Evolutionary conservation across 2,888 invertebrate genomes (phyloP).

Genomic region (Rhagonycha lutea): DNA sequence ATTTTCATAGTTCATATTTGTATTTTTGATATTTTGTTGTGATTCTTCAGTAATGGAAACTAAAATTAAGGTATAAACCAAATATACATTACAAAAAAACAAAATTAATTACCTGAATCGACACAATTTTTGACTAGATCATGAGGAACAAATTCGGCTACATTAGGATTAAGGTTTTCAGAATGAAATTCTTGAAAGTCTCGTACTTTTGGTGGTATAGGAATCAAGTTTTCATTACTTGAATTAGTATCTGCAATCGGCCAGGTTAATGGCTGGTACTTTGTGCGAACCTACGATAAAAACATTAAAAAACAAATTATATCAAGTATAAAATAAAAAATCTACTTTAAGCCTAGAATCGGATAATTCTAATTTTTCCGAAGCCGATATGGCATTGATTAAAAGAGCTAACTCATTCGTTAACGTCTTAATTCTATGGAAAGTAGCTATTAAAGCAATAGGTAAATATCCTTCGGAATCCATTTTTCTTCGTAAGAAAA

Average conservation of each 20-base stretch:
- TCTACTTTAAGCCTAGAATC: conserved; percentile 73
- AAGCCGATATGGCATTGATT: conserved; percentile 82
- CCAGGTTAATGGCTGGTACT: conserved; percentile 84
- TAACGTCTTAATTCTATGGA: conserved; percentile 88
- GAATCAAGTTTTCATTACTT: conserved; percentile 61
- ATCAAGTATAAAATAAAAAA: not conserved
- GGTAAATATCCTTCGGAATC: conserved; percentile 91
- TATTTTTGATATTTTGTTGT: not conserved
- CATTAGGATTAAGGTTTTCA: conserved; percentile 80
- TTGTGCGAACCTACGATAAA: conserved; percentile 73
- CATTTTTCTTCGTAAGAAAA: conserved; percentile 97
- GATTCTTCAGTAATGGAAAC: not conserved
- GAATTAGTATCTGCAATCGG: conserved; percentile 71
- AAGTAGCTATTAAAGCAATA: conserved; percentile 91
- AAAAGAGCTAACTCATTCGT: conserved; percentile 85
- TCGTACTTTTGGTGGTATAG: conserved; percentile 73
- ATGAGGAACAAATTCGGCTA: conserved; percentile 80
- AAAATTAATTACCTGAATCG: not conserved
- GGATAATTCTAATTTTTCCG: conserved; percentile 80
- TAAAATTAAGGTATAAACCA: not conserved
- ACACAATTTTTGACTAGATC: not conserved
- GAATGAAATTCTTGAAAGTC: conserved; percentile 55
- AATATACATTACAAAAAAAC: not conserved
- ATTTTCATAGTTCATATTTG: conserved; percentile 34
- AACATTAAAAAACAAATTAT: not conserved